A percentile compares a stretch with the other conserved stretches of the same genome.
Evolutionary conservation across 37 sponge, comb jelly and placozoan species (phyloP).

Genomic region (Geodia barretti): DNA sequence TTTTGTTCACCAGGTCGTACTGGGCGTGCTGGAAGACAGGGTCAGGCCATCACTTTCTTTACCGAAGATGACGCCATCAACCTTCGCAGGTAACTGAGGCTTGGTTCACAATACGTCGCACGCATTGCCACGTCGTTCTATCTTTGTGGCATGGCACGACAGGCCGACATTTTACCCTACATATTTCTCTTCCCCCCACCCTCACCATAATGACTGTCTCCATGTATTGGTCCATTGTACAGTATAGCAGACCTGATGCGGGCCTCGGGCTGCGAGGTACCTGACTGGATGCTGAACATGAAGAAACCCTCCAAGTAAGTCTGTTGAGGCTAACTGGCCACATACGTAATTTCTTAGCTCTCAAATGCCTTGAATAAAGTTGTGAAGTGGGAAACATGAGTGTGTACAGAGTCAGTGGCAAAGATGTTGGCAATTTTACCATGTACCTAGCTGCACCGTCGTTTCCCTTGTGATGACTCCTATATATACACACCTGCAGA

Average conservation of each 20-base stretch:
- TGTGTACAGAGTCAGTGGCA: too few relatives aligned
- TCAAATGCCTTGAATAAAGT: too few relatives aligned
- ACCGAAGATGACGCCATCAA: conserved; percentile 86
- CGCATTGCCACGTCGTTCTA: too few relatives aligned
- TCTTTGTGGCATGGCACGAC: too few relatives aligned
- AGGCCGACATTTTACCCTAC: too few relatives aligned
- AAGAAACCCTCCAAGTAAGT: conserved; percentile 87
- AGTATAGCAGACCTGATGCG: conserved; percentile 93
- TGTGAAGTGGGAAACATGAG: too few relatives aligned
- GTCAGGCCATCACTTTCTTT: conserved; percentile 93
- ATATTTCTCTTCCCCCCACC: background rate
- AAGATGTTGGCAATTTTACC: too few relatives aligned
- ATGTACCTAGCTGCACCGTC: background rate
- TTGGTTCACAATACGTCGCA: too few relatives aligned
- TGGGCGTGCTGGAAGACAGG: conserved; percentile 92
- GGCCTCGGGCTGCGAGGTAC: conserved; percentile 88
- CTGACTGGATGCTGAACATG: conserved; percentile 91
- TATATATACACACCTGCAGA: too few relatives aligned
- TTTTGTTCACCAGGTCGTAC: conserved; percentile 69
- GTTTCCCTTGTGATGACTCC: too few relatives aligned
- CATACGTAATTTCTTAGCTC: too few relatives aligned
- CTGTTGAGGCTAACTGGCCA: too few relatives aligned
- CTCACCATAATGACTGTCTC: background rate
- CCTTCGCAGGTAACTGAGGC: conserved; percentile 85
- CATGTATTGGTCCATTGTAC: background rate